phyloP scores from a whole-genome alignment of 2,888 invertebrate species.

The Allacma fusca region DNA sequence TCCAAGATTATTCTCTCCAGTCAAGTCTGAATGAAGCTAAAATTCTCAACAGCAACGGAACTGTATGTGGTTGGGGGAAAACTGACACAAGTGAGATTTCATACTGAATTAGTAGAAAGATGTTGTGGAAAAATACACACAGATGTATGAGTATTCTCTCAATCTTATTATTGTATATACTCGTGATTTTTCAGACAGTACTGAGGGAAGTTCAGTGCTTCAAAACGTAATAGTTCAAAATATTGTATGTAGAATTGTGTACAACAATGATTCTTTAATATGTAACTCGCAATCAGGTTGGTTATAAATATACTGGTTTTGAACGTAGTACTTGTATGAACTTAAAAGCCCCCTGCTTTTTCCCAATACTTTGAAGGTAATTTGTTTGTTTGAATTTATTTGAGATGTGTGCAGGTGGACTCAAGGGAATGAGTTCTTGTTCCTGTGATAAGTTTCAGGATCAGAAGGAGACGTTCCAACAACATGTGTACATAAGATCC shows the following conservation, averaged over 20 bases:
- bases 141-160: not conserved
- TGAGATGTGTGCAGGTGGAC: constrained; percentile 61
- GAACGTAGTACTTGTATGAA: too few species aligned
- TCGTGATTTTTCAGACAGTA: constrained; percentile 25
- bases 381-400: not conserved
- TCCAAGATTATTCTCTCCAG: constrained; percentile 49
- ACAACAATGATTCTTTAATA: constrained; percentile 40
- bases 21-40: constrained; percentile 37
- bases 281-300: constrained; percentile 51
- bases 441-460: constrained; percentile 47
- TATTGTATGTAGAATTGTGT: constrained; percentile 50
- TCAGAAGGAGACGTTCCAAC: not conserved
- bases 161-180: not conserved
- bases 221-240: constrained; percentile 54
- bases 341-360: too few species aligned
- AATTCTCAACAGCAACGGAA: constrained; percentile 29
- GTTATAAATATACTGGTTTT: not conserved
- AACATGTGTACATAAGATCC: too few species aligned
- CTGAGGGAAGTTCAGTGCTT: constrained; percentile 50
- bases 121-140: not conserved
- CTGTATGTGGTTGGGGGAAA: constrained; percentile 62
- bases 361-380: not conserved
- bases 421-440: constrained; percentile 60
- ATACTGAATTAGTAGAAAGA: too few species aligned
- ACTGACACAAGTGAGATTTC: constrained; percentile 46